phyloP scores from a whole-genome alignment of 2,888 invertebrate genomes.

The Alitta virens region DNA sequence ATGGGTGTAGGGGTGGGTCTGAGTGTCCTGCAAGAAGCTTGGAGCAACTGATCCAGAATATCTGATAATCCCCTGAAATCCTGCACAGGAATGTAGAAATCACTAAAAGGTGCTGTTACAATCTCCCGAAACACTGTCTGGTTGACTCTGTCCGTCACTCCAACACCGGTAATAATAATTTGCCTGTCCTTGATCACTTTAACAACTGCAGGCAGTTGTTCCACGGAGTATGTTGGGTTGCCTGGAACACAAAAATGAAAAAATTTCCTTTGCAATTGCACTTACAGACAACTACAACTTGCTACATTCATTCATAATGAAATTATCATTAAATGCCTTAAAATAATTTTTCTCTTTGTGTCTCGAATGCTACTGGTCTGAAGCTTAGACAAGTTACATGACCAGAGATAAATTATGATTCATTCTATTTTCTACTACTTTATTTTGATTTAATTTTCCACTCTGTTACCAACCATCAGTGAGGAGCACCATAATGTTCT shows the following conservation, averaged over 20 bases:
- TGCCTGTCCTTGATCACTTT: constrained; percentile 2
- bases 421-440: too few relatives aligned
- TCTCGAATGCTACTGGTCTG: too few relatives aligned
- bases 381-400: too few relatives aligned
- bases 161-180: constrained; percentile 18
- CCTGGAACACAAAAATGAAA: constrained; percentile 2
- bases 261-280: too few relatives aligned
- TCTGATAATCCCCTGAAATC: constrained; percentile 12
- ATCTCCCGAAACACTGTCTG: not conserved
- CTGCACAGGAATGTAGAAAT: constrained; percentile 16
- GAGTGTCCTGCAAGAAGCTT: constrained; percentile 4
- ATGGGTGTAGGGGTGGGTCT: constrained; percentile 1
- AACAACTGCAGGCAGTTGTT: constrained; percentile 12
- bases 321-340: too few relatives aligned
- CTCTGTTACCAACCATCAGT: constrained; percentile 28
- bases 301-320: too few relatives aligned
- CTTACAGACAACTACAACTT: too few relatives aligned
- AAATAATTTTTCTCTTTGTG: too few relatives aligned
- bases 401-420: too few relatives aligned
- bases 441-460: too few relatives aligned
- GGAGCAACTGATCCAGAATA: constrained; percentile 11
- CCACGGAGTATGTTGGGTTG: constrained; percentile 18
- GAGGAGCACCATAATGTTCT: constrained; percentile 22
- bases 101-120: constrained; percentile 9
- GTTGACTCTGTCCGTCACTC: constrained; percentile 17